phyloP scores from a whole-genome alignment of 2,888 invertebrate genomes.

The Rotaria magnacalcarata region DNA sequence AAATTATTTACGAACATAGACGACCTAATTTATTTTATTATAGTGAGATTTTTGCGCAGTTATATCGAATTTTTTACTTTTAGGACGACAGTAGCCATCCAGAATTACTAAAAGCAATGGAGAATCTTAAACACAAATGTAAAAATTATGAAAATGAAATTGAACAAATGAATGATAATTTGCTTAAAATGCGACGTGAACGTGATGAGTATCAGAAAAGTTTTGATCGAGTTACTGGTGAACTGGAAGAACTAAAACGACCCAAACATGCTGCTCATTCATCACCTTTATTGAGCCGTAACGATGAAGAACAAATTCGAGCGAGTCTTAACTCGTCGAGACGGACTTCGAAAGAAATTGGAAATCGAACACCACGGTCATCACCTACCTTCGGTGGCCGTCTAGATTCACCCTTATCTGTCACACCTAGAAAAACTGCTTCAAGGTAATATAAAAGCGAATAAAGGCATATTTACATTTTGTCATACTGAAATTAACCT shows the following conservation, averaged over 20 bases:
- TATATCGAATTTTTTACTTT: neutral
- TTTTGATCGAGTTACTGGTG: neutral
- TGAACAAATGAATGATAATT: neutral
- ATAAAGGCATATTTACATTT: too few relatives aligned
- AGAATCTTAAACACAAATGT: neutral
- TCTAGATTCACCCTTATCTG: too few relatives aligned
- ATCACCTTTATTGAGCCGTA: neutral
- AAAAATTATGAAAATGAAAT: neutral
- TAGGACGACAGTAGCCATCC: neutral
- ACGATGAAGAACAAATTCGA: neutral
- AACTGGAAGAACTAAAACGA: neutral
- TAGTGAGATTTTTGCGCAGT: too few relatives aligned
- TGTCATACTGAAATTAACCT: too few relatives aligned
- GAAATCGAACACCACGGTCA: too few relatives aligned
- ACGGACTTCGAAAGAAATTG: too few relatives aligned
- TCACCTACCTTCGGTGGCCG: too few relatives aligned
- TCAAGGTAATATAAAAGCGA: neutral
- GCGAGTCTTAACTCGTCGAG: too few relatives aligned
- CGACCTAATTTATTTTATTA: too few relatives aligned
- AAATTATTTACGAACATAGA: too few relatives aligned
- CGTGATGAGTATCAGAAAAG: neutral
- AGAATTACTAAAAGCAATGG: neutral
- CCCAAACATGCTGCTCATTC: neutral
- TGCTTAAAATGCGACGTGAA: neutral
- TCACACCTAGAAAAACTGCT: neutral